These are phyloP conservation scores for Pseudococcus longispinus DNA, from an alignment of 2,888 invertebrate genomes.

Conservation along the genomic window DNA sequence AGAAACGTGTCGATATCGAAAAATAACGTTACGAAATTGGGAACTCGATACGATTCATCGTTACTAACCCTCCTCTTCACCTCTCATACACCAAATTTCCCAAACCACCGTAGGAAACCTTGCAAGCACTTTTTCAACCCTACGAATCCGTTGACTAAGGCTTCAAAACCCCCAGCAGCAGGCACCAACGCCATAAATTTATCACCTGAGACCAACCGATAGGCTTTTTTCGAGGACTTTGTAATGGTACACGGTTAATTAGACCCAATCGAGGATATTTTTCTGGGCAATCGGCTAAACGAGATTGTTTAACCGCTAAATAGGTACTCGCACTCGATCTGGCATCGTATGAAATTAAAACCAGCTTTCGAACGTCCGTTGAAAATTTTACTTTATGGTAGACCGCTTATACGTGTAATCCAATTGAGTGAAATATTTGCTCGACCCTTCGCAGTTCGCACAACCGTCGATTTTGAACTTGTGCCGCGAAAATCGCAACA, in stretches of 20 bases:
- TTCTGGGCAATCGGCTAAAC: neutral
- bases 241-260: neutral
- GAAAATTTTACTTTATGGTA: slow-evolving; percentile 13
- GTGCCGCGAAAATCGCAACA: slow-evolving; percentile 11
- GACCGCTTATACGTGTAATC: slow-evolving; percentile 32
- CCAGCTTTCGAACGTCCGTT: neutral
- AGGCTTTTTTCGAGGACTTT: neutral
- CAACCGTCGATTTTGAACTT: slow-evolving; percentile 28
- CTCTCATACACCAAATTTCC: neutral
- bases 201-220: neutral
- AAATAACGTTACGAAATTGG: no score
- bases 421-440: slow-evolving; percentile 36
- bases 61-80: no score
- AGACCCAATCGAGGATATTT: slow-evolving; percentile 16
- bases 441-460: slow-evolving; percentile 32
- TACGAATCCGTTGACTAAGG: neutral
- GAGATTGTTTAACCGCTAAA: slow-evolving; percentile 5
- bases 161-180: neutral
- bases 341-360: slow-evolving; percentile 14
- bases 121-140: neutral
- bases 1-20: no score
- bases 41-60: no score
- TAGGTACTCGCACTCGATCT: neutral
- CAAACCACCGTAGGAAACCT: neutral
- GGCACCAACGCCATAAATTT: neutral